Evolutionary conservation across 2,797 vertebrate genomes (phyloP).

Genomic region (Steatocranus sp.): DNA sequence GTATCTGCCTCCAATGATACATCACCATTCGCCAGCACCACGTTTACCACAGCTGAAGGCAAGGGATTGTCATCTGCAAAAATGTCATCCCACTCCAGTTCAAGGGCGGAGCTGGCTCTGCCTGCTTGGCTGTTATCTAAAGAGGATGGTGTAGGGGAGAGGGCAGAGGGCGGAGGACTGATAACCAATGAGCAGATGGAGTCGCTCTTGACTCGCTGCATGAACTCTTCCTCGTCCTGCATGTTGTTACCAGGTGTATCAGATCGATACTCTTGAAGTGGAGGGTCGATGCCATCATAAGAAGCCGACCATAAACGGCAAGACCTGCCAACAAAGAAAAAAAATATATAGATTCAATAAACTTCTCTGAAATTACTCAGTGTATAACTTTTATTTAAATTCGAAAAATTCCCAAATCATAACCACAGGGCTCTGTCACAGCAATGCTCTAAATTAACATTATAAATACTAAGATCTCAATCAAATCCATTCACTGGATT

Average conservation of each 20-base stretch:
- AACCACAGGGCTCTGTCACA: not conserved
- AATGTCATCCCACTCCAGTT: slow-evolving; percentile 95
- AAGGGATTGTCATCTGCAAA: slow-evolving; percentile 63
- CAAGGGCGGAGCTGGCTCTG: slow-evolving; percentile 59
- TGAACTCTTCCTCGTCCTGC: slow-evolving; percentile 17
- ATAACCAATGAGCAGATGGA: slow-evolving; percentile 13
- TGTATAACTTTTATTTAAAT: not conserved
- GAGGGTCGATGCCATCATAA: slow-evolving; percentile 85
- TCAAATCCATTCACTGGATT: not conserved
- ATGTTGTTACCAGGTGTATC: slow-evolving; percentile 16
- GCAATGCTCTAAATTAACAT: not conserved
- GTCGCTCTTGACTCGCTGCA: slow-evolving; percentile 4
- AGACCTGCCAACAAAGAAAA: slow-evolving; percentile 59
- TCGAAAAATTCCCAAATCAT: fast-evolving
- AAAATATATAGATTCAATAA: not conserved
- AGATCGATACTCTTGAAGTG: slow-evolving; percentile 63
- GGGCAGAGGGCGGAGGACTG: not conserved
- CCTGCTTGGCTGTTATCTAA: slow-evolving; percentile 63
- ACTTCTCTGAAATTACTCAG: not conserved
- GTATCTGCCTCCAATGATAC: not conserved
- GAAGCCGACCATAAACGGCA: slow-evolving; percentile 88
- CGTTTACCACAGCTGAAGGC: not conserved
- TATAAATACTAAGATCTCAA: not conserved
- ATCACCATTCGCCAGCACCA: not conserved
- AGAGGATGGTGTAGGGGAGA: slow-evolving; percentile 41